These are phyloP conservation scores for Virgularia gustaviana DNA, from an alignment of 92 coral and sea anemone genomes.

Conservation along the genomic window DNA sequence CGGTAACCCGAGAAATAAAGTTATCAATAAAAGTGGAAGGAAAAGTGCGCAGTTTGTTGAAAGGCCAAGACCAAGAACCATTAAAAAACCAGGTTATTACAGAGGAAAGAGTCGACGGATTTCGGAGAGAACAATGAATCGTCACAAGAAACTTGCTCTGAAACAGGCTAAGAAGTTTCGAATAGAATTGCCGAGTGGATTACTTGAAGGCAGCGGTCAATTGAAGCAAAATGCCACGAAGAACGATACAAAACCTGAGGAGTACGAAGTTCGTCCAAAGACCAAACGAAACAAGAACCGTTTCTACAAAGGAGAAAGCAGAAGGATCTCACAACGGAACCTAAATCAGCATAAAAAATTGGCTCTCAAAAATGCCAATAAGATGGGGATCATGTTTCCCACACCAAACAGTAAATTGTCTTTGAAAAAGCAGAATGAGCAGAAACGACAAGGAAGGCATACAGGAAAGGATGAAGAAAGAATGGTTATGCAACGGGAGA, in stretches of 20 bases:
- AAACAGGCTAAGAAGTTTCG: no score
- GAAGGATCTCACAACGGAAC: neutral
- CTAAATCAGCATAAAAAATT: neutral
- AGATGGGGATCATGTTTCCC: no score
- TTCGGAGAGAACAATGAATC: no score
- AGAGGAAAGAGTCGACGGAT: neutral
- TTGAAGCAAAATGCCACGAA: no score
- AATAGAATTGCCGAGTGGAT: no score
- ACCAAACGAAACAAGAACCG: neutral
- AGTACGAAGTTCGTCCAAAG: neutral
- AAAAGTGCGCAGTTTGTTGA: constrained; percentile 89
- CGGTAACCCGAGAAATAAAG: constrained; percentile 43
- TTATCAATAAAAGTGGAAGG: constrained; percentile 27
- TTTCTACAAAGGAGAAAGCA: neutral
- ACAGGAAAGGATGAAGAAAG: neutral
- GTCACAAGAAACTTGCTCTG: no score
- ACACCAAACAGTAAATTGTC: neutral
- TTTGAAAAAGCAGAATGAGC: neutral
- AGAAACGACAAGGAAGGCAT: neutral
- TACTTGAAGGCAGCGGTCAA: no score
- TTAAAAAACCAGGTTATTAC: neutral
- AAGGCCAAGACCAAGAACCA: constrained; percentile 54
- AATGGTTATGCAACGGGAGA: neutral
- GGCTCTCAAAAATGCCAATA: neutral
- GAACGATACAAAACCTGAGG: neutral